Conservation (phyloP, 2,113 vertebrate genomes). For the Aix galericulata region DNA sequence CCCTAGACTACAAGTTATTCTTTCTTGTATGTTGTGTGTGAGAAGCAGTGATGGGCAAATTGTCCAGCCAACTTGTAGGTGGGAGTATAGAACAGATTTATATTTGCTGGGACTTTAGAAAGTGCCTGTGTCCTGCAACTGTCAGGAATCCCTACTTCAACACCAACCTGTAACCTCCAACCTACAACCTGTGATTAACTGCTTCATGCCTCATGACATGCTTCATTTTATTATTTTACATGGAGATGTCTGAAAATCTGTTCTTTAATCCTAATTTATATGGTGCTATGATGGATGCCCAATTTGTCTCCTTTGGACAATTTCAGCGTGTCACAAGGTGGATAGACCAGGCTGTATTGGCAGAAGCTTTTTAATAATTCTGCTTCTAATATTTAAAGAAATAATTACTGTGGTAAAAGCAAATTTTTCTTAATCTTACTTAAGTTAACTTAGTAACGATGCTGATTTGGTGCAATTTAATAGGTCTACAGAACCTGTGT, state of each 20-base stretch:
- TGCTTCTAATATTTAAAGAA: neutral
- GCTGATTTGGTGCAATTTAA: neutral
- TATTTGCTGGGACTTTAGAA: neutral
- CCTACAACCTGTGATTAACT: neutral
- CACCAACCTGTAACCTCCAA: neutral
- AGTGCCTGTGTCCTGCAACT: neutral
- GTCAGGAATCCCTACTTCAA: neutral
- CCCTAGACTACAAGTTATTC: neutral
- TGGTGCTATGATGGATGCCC: neutral
- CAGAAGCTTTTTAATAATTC: neutral
- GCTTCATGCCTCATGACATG: neutral
- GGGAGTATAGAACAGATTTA: neutral
- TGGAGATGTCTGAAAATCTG: neutral
- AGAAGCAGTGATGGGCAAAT: neutral
- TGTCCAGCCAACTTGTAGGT: neutral
- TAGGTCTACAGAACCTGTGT: neutral
- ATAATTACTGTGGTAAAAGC: neutral
- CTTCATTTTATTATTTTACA: neutral
- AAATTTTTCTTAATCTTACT: neutral
- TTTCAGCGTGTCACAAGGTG: neutral
- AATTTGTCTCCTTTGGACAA: neutral
- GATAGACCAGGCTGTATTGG: neutral
- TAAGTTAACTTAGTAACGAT: neutral
- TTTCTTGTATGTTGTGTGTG: neutral
- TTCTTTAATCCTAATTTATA: neutral